These are phyloP conservation scores for Apodemia mormo DNA, from an alignment of 2,888 invertebrate species.

Conservation along the genomic window DNA sequence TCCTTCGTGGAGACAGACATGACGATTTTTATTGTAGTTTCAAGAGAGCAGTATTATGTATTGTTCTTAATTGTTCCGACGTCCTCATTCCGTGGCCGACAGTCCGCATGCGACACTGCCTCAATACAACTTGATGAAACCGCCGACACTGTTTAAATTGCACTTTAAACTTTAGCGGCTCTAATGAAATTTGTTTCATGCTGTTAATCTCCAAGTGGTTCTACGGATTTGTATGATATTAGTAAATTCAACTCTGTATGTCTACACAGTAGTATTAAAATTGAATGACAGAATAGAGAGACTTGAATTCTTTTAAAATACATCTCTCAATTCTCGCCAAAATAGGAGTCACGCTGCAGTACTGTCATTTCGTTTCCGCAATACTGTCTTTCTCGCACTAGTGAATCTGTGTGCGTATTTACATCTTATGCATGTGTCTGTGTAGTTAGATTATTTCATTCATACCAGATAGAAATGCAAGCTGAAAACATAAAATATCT, in stretches of 20 bases:
- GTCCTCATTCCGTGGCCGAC: too few species aligned
- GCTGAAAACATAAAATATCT: too few species aligned
- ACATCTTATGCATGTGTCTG: too few species aligned
- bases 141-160: slow-evolving; percentile 61
- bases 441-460: too few species aligned
- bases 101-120: not conserved
- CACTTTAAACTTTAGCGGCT: slow-evolving; percentile 69
- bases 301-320: too few species aligned
- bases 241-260: not conserved
- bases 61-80: too few species aligned
- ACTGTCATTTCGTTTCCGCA: not conserved
- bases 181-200: slow-evolving; percentile 73
- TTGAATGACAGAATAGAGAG: not conserved
- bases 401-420: not conserved
- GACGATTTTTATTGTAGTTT: too few species aligned
- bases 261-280: not conserved
- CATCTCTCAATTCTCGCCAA: not conserved
- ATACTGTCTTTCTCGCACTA: not conserved
- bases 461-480: too few species aligned
- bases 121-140: not conserved
- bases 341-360: not conserved
- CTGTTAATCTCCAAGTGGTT: slow-evolving; percentile 50
- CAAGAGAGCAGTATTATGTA: too few species aligned
- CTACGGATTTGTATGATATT: not conserved
- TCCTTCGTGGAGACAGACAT: too few species aligned